These are phyloP conservation scores for Cylloceria caligata DNA, from an alignment of 2,888 invertebrate genomes.

Conservation along the genomic window DNA sequence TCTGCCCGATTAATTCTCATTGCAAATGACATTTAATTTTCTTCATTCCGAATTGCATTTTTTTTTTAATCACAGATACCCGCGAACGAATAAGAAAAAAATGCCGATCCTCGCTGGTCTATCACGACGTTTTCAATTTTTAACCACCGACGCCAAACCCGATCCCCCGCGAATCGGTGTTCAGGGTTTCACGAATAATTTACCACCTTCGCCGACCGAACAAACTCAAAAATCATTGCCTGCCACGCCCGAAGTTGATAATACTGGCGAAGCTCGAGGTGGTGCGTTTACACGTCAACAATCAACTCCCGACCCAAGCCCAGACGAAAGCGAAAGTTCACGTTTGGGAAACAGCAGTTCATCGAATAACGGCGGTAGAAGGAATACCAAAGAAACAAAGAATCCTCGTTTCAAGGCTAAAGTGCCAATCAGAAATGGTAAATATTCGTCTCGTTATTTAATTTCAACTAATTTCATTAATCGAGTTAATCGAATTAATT, in stretches of 20 bases:
- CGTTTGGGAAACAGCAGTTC: slow-evolving; percentile 25
- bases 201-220: slow-evolving; percentile 73
- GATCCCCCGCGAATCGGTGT: slow-evolving; percentile 84
- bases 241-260: slow-evolving; percentile 29
- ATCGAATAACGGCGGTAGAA: slow-evolving; percentile 35
- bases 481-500: not conserved
- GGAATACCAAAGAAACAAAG: slow-evolving; percentile 54
- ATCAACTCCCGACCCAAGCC: slow-evolving; percentile 19
- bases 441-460: slow-evolving; percentile 4
- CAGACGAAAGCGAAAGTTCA: slow-evolving; percentile 35
- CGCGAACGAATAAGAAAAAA: slow-evolving; percentile 36
- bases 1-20: not conserved
- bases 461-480: not conserved
- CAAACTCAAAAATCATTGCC: slow-evolving; percentile 47
- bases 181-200: slow-evolving; percentile 71
- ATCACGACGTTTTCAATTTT: slow-evolving; percentile 85
- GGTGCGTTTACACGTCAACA: slow-evolving; percentile 27
- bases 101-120: slow-evolving; percentile 76
- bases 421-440: slow-evolving; percentile 55
- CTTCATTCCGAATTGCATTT: too few species aligned
- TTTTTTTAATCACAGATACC: slow-evolving; percentile 7
- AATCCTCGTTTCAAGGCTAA: slow-evolving; percentile 60
- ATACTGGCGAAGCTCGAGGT: slow-evolving; percentile 1
- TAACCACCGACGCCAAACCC: slow-evolving; percentile 86
- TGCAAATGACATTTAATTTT: not conserved